A percentile compares a stretch with the other conserved stretches of the same genome.
phyloP scores from a whole-genome alignment of 2,113 vertebrate genomes.

The Sapayoa aenigma region DNA sequence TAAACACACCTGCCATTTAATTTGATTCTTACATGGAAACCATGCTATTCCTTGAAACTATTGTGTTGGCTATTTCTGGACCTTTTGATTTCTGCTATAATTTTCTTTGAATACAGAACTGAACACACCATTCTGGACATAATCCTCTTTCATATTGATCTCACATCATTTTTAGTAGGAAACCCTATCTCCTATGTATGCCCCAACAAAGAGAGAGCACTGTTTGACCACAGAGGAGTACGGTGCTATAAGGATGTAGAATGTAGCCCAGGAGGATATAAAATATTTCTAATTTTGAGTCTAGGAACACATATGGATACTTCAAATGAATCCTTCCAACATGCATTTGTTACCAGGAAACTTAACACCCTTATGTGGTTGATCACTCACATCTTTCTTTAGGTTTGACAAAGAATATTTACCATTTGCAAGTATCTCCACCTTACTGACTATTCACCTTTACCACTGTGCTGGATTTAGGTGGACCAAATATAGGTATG shows the following conservation, averaged over 20 bases:
- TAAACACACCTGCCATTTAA: conserved; percentile 45
- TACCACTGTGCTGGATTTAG: too few species aligned
- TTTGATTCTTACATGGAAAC: neutral
- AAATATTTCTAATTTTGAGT: neutral
- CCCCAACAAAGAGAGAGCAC: neutral
- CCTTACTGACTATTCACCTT: neutral
- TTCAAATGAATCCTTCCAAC: neutral
- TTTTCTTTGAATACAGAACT: conserved; percentile 12
- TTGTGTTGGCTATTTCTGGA: conserved; percentile 15
- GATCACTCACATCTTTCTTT: neutral
- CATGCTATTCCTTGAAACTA: conserved; percentile 23
- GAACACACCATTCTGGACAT: neutral
- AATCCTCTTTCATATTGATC: neutral
- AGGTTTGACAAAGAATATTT: neutral
- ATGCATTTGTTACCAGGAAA: neutral
- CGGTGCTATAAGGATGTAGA: rapidly evolving
- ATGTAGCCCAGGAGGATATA: neutral
- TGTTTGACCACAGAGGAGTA: neutral
- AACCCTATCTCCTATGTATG: neutral
- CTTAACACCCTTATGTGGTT: neutral
- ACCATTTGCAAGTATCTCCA: neutral
- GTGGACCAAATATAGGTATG: too few species aligned
- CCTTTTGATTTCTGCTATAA: neutral
- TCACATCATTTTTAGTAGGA: neutral
- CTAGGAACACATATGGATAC: neutral